Percentiles rank a stretch among this genome's conserved stretches.
Conservation (phyloP, 2,113 vertebrate genomes). For the Tenebrosternarchus preto region DNA sequence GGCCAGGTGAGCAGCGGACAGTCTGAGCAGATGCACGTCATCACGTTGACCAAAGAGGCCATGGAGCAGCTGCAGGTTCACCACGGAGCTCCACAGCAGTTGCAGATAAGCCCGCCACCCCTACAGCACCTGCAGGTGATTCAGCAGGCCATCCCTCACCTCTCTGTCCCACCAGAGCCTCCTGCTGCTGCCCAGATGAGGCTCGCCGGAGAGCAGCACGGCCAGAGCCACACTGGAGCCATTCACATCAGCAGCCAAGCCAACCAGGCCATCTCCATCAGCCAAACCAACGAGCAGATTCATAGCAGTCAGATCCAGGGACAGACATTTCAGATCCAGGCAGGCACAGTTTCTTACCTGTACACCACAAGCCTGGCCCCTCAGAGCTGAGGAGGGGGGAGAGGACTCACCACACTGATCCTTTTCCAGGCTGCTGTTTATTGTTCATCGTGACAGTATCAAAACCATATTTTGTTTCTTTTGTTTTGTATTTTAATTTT, state of each 20-base stretch:
- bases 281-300: slow-evolving; percentile 73
- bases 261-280: slow-evolving; percentile 71
- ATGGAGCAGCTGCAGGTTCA: slow-evolving; percentile 86
- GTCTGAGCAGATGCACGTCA: slow-evolving; percentile 87
- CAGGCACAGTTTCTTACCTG: slow-evolving; percentile 74
- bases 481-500: background rate
- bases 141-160: slow-evolving; percentile 64
- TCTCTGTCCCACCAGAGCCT: slow-evolving; percentile 58
- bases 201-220: slow-evolving; percentile 60
- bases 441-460: background rate
- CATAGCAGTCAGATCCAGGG: slow-evolving; percentile 72
- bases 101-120: slow-evolving; percentile 69
- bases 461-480: background rate
- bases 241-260: slow-evolving; percentile 68
- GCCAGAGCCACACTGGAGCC: slow-evolving; percentile 65
- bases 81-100: slow-evolving; percentile 71
- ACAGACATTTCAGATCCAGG: slow-evolving; percentile 81
- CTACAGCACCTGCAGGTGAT: slow-evolving; percentile 67
- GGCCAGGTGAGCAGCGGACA: slow-evolving; percentile 73
- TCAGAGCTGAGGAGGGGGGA: slow-evolving; percentile 47
- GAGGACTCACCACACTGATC: background rate
- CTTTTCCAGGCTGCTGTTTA: background rate
- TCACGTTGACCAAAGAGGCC: slow-evolving; percentile 89
- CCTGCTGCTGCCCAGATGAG: slow-evolving; percentile 12
- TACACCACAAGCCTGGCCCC: slow-evolving; percentile 69